Conservation (phyloP, 2,888 invertebrate species). For the Nemotelus nigrinus region DNA sequence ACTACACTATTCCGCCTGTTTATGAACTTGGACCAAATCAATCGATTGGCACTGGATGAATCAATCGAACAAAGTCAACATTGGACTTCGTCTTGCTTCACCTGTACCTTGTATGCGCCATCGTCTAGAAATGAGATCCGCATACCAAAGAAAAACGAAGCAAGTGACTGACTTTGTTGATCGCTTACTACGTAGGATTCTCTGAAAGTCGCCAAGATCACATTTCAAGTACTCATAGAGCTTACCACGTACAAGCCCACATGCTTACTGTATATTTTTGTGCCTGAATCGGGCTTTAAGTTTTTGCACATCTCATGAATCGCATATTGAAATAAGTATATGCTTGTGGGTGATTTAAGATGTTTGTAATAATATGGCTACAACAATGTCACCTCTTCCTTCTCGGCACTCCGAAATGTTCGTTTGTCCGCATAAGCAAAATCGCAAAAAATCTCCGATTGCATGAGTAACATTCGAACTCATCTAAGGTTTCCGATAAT, state of each 20-base stretch:
- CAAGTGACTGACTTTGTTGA: background rate
- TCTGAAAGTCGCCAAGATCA: constrained; percentile 32
- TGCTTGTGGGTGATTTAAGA: constrained; percentile 19
- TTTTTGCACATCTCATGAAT: constrained; percentile 7
- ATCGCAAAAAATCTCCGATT: background rate
- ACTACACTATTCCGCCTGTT: too few relatives aligned
- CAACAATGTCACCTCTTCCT: background rate
- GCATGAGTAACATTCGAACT: too few relatives aligned
- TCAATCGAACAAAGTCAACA: constrained; percentile 22
- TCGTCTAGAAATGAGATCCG: constrained; percentile 13
- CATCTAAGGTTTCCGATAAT: too few relatives aligned
- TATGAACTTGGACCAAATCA: too few relatives aligned
- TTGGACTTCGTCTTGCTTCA: constrained; percentile 7
- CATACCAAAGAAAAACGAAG: constrained; percentile 16
- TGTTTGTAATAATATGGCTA: background rate
- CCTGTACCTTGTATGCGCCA: constrained; percentile 2
- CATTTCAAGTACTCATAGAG: background rate
- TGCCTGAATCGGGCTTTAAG: background rate
- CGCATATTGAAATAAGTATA: background rate
- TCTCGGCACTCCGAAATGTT: background rate
- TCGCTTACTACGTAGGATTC: constrained; percentile 16
- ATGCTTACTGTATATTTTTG: background rate
- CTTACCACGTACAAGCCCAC: constrained; percentile 4
- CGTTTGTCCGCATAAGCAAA: background rate
- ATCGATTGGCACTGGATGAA: constrained; percentile 4